These are phyloP conservation scores for Apostichopus californicus DNA, from an alignment of 35 echinoderm and acorn worm species.

Conservation along the genomic window DNA sequence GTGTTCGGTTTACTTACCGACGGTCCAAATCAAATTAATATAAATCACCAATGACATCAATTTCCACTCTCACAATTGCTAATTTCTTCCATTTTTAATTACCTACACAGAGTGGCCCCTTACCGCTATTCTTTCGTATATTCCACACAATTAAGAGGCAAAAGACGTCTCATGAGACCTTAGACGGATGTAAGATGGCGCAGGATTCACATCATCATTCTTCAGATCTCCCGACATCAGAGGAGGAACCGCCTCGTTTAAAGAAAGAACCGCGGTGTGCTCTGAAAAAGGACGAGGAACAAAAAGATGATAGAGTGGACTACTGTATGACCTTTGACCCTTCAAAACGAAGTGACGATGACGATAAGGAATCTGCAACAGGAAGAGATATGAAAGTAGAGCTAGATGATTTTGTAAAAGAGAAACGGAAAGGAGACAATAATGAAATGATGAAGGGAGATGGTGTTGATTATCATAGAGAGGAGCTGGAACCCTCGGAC, in stretches of 20 bases:
- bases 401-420: neutral
- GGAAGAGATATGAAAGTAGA: neutral
- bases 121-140: conserved; percentile 24
- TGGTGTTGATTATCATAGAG: neutral
- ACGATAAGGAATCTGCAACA: neutral
- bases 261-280: neutral
- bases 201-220: neutral
- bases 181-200: neutral
- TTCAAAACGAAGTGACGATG: neutral
- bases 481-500: conserved; percentile 4
- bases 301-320: neutral
- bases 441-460: neutral
- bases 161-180: neutral
- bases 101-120: neutral
- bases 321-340: neutral
- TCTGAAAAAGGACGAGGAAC: neutral
- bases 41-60: no score
- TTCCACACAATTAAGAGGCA: neutral
- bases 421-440: neutral
- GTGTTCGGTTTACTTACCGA: no score
- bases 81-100: neutral
- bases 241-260: neutral
- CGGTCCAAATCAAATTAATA: no score
- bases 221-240: neutral
- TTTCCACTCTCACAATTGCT: neutral